Evolutionary conservation across 2,113 vertebrate genomes (phyloP).

Genomic region (Natator depressus): DNA sequence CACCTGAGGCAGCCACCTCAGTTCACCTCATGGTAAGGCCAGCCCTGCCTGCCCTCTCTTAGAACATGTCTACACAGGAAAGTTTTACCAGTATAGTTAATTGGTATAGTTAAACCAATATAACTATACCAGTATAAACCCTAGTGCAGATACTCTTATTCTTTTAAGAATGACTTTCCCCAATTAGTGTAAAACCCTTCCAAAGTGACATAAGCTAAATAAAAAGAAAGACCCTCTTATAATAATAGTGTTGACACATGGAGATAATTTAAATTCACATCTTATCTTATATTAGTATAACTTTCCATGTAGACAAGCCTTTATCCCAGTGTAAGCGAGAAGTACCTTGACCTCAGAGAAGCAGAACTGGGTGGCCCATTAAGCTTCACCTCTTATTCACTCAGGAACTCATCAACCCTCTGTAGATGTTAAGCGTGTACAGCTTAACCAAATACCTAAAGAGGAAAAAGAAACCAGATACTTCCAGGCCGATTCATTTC

Average conservation of each 20-base stretch:
- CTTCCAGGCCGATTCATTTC: slow-evolving; percentile 34
- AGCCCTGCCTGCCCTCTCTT: neutral
- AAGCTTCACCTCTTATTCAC: neutral
- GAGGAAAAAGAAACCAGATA: slow-evolving; percentile 28
- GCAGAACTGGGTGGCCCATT: neutral
- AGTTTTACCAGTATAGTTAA: neutral
- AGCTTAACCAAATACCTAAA: slow-evolving; percentile 1
- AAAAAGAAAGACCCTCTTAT: neutral
- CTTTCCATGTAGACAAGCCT: neutral
- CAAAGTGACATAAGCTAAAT: neutral
- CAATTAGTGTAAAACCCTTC: neutral
- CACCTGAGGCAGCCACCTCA: too few species aligned
- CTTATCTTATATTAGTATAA: neutral
- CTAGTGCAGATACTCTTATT: neutral
- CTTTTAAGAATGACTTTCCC: neutral
- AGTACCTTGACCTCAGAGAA: neutral
- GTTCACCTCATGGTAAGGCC: too few species aligned
- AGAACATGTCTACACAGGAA: neutral
- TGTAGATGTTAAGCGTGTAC: neutral
- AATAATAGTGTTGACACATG: neutral
- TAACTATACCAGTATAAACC: neutral
- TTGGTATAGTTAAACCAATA: neutral
- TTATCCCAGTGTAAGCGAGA: neutral
- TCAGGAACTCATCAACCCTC: neutral
- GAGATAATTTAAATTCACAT: neutral